Conservation (phyloP, 2,113 vertebrate species). For the Stercorarius parasiticus region DNA sequence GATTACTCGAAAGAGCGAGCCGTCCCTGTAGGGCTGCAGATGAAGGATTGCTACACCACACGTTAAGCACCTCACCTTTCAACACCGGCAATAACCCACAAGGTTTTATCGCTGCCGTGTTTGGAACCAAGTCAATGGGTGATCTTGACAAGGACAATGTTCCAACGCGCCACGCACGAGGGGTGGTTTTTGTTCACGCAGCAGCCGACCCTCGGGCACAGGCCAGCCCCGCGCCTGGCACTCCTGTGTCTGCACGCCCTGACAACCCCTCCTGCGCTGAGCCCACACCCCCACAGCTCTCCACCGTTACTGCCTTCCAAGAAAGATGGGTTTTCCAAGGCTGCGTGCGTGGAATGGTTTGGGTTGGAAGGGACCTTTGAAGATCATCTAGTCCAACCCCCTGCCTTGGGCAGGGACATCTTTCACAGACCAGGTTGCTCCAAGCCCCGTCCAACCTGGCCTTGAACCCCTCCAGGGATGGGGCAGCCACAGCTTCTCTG, state of each 20-base stretch:
- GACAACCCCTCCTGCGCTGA: background rate
- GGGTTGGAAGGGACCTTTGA: background rate
- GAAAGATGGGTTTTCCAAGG: background rate
- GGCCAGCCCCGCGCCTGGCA: background rate
- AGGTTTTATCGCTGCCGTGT: background rate
- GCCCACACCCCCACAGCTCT: background rate
- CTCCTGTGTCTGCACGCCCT: background rate
- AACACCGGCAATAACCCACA: background rate
- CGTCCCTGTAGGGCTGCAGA: background rate
- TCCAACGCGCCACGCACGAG: background rate
- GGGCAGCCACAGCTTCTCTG: background rate
- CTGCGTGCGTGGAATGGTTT: fast-evolving
- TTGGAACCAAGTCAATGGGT: background rate
- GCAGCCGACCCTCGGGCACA: background rate
- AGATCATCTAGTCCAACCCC: background rate
- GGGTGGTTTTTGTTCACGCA: background rate
- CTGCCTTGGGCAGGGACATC: background rate
- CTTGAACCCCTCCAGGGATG: background rate
- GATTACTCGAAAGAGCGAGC: background rate
- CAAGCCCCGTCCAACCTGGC: background rate
- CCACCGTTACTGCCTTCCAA: background rate
- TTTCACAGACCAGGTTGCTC: background rate
- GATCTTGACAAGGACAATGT: background rate
- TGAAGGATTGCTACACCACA: background rate
- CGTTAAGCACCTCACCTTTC: background rate